Base-by-base conservation (phyloP, 1,140 invertebrate genomes). In the Stratiolaelaps scimitus region DNA sequence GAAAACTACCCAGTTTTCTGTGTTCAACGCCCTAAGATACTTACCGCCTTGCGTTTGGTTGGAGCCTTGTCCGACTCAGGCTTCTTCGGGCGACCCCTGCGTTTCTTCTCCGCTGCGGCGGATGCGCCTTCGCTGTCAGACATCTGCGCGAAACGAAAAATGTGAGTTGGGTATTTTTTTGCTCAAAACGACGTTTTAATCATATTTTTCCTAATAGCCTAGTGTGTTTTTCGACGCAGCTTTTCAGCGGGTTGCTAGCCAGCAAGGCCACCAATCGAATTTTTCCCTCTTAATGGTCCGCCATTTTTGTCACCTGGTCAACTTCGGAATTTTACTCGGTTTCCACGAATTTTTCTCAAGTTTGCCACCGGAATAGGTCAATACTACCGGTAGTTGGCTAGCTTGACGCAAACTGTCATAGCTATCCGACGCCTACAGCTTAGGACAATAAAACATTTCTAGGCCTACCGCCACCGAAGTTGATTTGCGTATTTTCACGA, bases 1-100 rank as follows among this genome's bases (percentile, higher is more conserved):
- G 10, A 40, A 40, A 40, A 40, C 10, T 40, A 40, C 5, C 34
- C 10, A 40, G 4, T 40, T 40, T 40, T 40, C 5, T 40, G 23
- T 5, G 23, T 26, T 20, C 15, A 17, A 20, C 1, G 15, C 17
- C 13, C 23, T 23, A 15, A 34, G 23, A 60, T 26, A 60, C 23
- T 60, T 34, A 60, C 53, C 13, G 53, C 53, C 53, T 60, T 60
- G 53, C 53, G 53, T 60, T 60, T 60, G 1, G 34, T 34, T 15
- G 53, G 26, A 17, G 53, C 15, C 53, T 60, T 60, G 15, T 60
- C 53, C 26, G 53, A 29, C 15, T 60, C 53, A 26, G 53, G 53
- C 53, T 60, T 60, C 53, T 60, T 60, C 15, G 53, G 53, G 26
- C 53, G 26, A 17, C 53, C 53, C 53, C 53, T 60, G 53, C 53